A percentile compares a stretch with the other conserved stretches of the same genome.
phyloP scores from a whole-genome alignment of 2,888 invertebrate genomes.

The Herminia tarsipennalis region DNA sequence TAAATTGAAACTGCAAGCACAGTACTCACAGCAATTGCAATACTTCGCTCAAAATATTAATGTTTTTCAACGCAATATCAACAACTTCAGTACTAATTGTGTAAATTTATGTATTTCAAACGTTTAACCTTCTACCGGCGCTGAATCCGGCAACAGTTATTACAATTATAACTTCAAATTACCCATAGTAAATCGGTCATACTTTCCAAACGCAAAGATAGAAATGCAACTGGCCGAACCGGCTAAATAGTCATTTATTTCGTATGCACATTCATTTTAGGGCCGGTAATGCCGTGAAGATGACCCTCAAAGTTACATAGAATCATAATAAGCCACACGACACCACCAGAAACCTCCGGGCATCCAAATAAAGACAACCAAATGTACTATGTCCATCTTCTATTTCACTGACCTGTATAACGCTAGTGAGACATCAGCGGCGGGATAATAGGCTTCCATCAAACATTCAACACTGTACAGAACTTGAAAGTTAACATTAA shows the following conservation, averaged over 20 bases:
- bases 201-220: slow-evolving; percentile 33
- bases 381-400: slow-evolving; percentile 58
- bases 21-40: too few species aligned
- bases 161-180: slow-evolving; percentile 31
- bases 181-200: neutral
- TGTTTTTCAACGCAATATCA: neutral
- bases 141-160: slow-evolving; percentile 27
- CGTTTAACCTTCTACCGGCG: slow-evolving; percentile 31
- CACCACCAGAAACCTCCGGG: slow-evolving; percentile 64
- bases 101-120: slow-evolving; percentile 22
- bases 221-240: neutral
- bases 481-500: slow-evolving; percentile 62
- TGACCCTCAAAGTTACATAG: slow-evolving; percentile 18
- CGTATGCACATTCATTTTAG: neutral
- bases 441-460: slow-evolving; percentile 58
- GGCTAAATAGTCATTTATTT: slow-evolving; percentile 11
- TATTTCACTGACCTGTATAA: slow-evolving; percentile 67
- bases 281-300: neutral
- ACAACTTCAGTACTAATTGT: neutral
- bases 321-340: slow-evolving; percentile 61
- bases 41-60: neutral
- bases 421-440: slow-evolving; percentile 49
- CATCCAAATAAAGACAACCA: slow-evolving; percentile 79
- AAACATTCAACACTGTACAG: slow-evolving; percentile 63
- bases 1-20: too few species aligned